Evolutionary conservation across 2,113 vertebrate species (phyloP), one percentile per base, ranked within the genome.

Genomic region (Carassius gibelio): DNA sequence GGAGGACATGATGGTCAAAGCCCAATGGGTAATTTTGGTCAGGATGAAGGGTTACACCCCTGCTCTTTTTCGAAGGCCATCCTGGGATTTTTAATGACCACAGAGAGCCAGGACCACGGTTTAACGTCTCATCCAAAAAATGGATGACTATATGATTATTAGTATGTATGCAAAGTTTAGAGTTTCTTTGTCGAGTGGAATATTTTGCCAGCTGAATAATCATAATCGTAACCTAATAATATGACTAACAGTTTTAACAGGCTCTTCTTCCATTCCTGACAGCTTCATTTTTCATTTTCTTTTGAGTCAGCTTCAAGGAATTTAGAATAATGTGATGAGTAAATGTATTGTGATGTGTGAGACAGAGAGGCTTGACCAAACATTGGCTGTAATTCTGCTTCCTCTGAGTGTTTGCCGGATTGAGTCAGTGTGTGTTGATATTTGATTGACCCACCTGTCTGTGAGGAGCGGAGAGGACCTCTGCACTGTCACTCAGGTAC

Each of bases 361-460:
- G 13, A 42, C 57, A 15, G 21, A 23, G 30, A 62, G 75, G 23
- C 75, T 68, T 38, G 64, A 26, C 50, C 64, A 61, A 80, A 78
- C 19, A 79, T 23, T 66, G n/a, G 26, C 42, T 55, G 8, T 50
- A 36, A 61, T 75, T 69, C 10, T 23, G 42, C 1, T 69, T 19
- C 34, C 55, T 21, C 62, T 38, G 76, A 69, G 48, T 57, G 36
- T 80, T 76, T 38, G 80, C 82, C 50, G 68, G 50, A 34, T 48
- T 87, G 62, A 81, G 81, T 87, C 69, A 85, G 36, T 13, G 55
- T 8, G 55, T 69, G 82, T 76, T 17, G 11, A 84, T 26, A 75
- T 81, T 71, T 3, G 34, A 45, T 57, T 87, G 64, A 92, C 95
- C 95, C 89, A 97, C 96, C 92, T 92, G 92, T 90, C 90, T 93